Conservation (phyloP, 1,140 invertebrate species). For the Danaus melanippus region DNA sequence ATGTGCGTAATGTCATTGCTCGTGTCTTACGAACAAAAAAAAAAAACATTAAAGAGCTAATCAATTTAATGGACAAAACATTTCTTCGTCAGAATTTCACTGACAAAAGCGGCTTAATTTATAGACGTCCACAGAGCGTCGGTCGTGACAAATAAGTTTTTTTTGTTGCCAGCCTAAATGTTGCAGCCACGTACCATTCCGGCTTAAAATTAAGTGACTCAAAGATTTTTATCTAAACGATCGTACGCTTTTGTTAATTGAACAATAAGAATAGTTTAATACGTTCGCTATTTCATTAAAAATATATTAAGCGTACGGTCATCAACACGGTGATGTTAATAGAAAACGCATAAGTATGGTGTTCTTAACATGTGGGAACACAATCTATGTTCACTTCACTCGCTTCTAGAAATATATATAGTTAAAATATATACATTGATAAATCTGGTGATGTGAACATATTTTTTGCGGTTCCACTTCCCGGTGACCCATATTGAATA, state of each 20-base stretch:
- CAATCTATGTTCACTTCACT: no score
- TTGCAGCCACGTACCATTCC: neutral
- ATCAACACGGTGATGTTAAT: no score
- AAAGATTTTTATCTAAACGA: neutral
- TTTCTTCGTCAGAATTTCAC: constrained; percentile 7
- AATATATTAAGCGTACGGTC: no score
- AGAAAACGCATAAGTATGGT: no score
- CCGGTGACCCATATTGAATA: constrained; percentile 49
- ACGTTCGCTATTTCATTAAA: no score
- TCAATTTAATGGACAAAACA: constrained; percentile 16
- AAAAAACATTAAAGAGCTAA: constrained; percentile 10
- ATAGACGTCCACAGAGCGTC: constrained; percentile 7
- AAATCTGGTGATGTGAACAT: constrained; percentile 32
- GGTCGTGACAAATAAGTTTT: constrained; percentile 30
- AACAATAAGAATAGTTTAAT: neutral
- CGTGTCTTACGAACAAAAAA: constrained; percentile 11
- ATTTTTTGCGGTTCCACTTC: constrained; percentile 57
- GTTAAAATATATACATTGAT: constrained; percentile 7
- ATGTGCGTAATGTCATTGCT: constrained; percentile 46
- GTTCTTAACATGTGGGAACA: no score
- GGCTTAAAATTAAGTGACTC: no score
- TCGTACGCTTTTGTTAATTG: constrained; percentile 2
- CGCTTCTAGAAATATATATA: no score
- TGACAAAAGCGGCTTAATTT: constrained; percentile 20
- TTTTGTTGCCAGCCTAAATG: constrained; percentile 19